Evolutionary conservation across 2,113 vertebrate species (phyloP), one percentile per base, ranked within the genome.

Genomic region (Macaca mulatta): DNA sequence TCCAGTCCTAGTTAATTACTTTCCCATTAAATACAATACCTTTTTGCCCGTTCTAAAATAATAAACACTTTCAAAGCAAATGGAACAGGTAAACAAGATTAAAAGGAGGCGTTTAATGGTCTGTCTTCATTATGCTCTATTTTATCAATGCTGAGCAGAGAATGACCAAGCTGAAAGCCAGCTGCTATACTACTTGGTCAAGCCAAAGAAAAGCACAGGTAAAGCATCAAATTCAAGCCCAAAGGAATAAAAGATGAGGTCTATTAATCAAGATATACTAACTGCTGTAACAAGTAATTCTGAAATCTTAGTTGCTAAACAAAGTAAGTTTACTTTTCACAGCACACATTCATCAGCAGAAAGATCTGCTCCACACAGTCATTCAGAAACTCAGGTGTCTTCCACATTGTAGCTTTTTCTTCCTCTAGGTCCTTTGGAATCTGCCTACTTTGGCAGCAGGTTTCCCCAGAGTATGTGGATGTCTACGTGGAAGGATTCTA

Each of bases 271-370:
- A n/a, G 20, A 10, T 18, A 1, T 12, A 61, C 61, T 64, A 12
- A 14, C 9, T 6, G 25, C 18, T 5, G 0, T 2, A 80, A 64
- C 61, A 30, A 52, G 43, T 3, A 38, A 40, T 23, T 83, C 17
- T 35, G 17, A 13, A 38, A 20, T 14, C 25, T 72, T 4, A 14
- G 61, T 13, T 12, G 61, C 61, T 64, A 64, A 64, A 30, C 27
- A 30, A 64, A 64, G 0, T 30, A 30, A 45, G 38, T 74, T 27
- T 38, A 1, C 67, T 61, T 35, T 12, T 22, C 57, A 2, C 9
- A 10, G 14, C 3, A 32, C n/a, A 12, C 0, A 0, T 11, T 9
- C 7, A 7, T 11, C 5, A 13, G 45, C 14, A 12, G 43, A 61
- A 20, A 12, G 12, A 22, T 57, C n/a, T 50, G 18, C 38, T 23